Evolutionary conservation across 2,888 invertebrate species (phyloP), one percentile per base, ranked within the genome.

Genomic region (Polymixis lichenea): DNA sequence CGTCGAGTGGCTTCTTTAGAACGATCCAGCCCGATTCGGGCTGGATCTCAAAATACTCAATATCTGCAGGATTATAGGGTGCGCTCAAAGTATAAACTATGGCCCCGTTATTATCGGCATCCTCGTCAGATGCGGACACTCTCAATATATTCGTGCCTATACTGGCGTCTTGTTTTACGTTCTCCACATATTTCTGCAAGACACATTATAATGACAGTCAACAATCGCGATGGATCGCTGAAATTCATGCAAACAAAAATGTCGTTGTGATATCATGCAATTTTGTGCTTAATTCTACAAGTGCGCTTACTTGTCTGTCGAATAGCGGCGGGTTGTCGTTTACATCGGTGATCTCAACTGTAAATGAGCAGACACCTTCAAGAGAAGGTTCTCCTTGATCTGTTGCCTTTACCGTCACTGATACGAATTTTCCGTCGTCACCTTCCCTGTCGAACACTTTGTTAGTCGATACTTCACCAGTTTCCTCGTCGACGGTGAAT

Each of bases 341-440:
- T 64, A 99, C 99, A 94, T 99, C 99, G 2, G 99, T 99, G 72
- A 99, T 99, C 97, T 99, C 99, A 66, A 99, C 99, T 25, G 99
- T 99, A 93, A 99, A 99, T 13, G 99, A 99, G 95, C 99, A 99
- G 86, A 99, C 99, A 46, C 99, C 99, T 95, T 99, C 99, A 86
- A 99, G 95, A 0, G 99, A 99, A 1, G 99, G 99, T 93, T 99
- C 99, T n/a, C 99, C 99, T 93, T 99, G 98, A 97, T 99, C 99
- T 0, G 99, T 99, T 9, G 99, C 99, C 95, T 99, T 99, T 0
- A 99, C 99, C 0, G 99, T 99, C 9, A 99, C 99, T 0, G 99
- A 99, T 11, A 99, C 99, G 94, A 99, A 99, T 95, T 99, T 99
- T 15, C 99, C 99, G 93, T 99, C 99, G 89, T 99, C 99, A 0